These are phyloP conservation scores for Sisyra terminalis DNA, from an alignment of 2,888 invertebrate genomes.

Conservation along the genomic window DNA sequence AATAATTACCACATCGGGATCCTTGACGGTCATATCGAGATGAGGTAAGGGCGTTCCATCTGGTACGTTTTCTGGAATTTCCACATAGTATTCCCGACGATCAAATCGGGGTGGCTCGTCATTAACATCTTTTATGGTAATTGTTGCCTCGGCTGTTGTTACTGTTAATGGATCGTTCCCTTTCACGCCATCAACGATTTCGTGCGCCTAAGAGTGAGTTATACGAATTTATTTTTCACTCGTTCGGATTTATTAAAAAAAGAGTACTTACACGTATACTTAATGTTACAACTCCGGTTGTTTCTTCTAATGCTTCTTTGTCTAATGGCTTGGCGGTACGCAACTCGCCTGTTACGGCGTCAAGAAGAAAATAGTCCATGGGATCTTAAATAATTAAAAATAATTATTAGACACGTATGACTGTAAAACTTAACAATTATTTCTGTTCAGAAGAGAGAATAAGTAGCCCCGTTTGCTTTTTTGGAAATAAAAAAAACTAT, in stretches of 20 bases:
- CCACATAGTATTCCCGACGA: constrained; percentile 60
- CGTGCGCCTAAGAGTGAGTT: constrained; percentile 43
- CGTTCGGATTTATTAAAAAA: neutral
- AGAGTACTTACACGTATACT: constrained; percentile 42
- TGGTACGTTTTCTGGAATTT: constrained; percentile 68
- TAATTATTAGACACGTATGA: constrained; percentile 8
- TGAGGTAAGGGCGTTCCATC: constrained; percentile 66
- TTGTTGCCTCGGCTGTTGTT: constrained; percentile 54
- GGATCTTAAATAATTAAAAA: constrained; percentile 44
- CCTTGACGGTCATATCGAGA: constrained; percentile 70
- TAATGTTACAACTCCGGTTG: constrained; percentile 61
- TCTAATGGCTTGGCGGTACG: constrained; percentile 72
- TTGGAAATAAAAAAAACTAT: too few species aligned
- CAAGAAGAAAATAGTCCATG: constrained; percentile 69
- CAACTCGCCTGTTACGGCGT: constrained; percentile 62
- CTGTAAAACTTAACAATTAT: too few species aligned
- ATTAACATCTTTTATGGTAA: constrained; percentile 78
- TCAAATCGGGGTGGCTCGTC: constrained; percentile 79
- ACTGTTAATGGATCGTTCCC: constrained; percentile 50
- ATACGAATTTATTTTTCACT: neutral
- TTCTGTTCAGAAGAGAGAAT: too few species aligned
- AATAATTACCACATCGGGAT: constrained; percentile 63
- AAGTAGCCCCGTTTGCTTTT: too few species aligned
- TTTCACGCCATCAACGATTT: constrained; percentile 55
- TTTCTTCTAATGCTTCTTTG: constrained; percentile 64